Evolutionary conservation across 1,140 invertebrate genomes (phyloP).

Genomic region (Drosophila arizonae): DNA sequence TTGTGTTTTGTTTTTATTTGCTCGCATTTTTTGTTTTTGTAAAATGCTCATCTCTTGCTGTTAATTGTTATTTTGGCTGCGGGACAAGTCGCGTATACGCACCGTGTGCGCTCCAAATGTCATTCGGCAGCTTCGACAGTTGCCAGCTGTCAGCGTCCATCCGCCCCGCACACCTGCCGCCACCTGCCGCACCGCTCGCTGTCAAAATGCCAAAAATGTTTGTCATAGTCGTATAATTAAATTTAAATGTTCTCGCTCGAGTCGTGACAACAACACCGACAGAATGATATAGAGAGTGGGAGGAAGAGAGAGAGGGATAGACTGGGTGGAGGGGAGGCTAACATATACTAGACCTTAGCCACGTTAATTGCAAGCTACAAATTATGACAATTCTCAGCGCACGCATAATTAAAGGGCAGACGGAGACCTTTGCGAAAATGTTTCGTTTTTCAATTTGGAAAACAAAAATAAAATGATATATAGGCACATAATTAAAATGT

Average conservation of each 20-base stretch:
- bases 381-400: constrained; percentile 15
- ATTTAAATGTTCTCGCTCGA: constrained; percentile 72
- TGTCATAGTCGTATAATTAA: constrained; percentile 80
- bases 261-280: constrained; percentile 47
- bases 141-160: constrained; percentile 3
- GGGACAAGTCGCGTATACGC: constrained; percentile 41
- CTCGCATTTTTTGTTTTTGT: neutral
- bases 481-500: too few relatives aligned
- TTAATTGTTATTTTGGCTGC: constrained; percentile 39
- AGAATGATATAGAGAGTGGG: neutral
- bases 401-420: neutral
- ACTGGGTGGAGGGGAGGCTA: too few relatives aligned
- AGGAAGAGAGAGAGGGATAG: neutral
- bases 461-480: too few relatives aligned
- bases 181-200: constrained; percentile 13
- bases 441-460: too few relatives aligned
- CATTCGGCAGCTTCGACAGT: constrained; percentile 28
- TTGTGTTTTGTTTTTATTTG: too few relatives aligned
- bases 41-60: constrained; percentile 19
- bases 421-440: too few relatives aligned
- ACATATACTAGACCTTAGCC: neutral
- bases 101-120: constrained; percentile 25
- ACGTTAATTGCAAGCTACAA: constrained; percentile 4
- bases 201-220: constrained; percentile 79
- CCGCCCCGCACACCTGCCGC: neutral